A percentile compares a stretch with the other conserved stretches of the same genome.
phyloP scores from a whole-genome alignment of 2,113 vertebrate species.

The Hydrochoerus hydrochaeris region DNA sequence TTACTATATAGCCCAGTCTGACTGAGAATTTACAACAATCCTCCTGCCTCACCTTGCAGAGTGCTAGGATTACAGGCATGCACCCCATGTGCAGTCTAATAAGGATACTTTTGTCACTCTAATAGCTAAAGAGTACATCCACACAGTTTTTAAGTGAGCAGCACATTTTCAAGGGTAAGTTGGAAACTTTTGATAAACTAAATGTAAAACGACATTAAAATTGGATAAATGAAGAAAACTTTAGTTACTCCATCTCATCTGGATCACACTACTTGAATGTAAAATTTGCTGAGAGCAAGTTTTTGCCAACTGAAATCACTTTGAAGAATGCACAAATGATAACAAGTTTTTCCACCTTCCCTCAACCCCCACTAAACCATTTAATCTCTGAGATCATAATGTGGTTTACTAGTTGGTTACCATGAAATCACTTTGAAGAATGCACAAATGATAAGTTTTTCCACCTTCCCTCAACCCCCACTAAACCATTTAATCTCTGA shows the following conservation, averaged over 20 bases:
- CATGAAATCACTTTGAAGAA: too few relatives aligned
- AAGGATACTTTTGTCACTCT: constrained; percentile 8
- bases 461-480: background rate
- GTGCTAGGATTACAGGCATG: background rate
- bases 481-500: background rate
- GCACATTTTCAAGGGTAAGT: background rate
- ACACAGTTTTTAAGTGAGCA: background rate
- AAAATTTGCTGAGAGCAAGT: constrained; percentile 27
- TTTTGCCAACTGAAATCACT: background rate
- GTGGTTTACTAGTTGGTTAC: background rate
- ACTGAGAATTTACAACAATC: background rate
- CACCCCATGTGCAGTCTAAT: background rate
- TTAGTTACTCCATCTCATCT: constrained; percentile 11
- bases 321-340: background rate
- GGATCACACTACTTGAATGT: background rate
- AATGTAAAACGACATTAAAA: constrained; percentile 42
- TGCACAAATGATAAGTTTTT: background rate
- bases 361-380: background rate
- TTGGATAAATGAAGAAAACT: background rate
- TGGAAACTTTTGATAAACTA: constrained; percentile 35
- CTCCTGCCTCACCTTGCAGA: background rate
- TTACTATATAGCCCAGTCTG: background rate
- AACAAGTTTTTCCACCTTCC: background rate
- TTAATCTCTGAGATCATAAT: background rate
- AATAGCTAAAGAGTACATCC: constrained; percentile 4